phyloP scores from a whole-genome alignment of 2,888 invertebrate species.

The Ennomos fuscantarius region DNA sequence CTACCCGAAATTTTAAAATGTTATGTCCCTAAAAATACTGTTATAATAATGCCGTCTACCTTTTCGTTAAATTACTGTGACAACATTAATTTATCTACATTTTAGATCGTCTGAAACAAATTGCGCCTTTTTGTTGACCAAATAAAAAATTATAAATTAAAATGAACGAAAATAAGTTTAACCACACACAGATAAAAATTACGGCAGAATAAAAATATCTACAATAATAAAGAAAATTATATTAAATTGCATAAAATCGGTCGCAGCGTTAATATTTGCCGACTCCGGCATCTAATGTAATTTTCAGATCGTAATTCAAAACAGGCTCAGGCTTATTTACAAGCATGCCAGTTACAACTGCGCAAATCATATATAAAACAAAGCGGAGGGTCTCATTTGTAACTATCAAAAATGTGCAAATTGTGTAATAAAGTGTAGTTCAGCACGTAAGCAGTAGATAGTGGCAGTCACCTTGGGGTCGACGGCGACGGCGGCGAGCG shows the following conservation, averaged over 20 bases:
- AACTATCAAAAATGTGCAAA: constrained; percentile 47
- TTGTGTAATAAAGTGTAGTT: constrained; percentile 38
- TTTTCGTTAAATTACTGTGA: no score
- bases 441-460: constrained; percentile 5
- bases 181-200: background rate
- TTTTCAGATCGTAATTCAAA: constrained; percentile 14
- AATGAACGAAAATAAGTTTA: no score
- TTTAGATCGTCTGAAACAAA: no score
- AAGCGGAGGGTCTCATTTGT: constrained; percentile 15
- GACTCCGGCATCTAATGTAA: constrained; percentile 16
- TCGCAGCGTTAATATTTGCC: constrained; percentile 6
- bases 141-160: no score
- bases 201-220: constrained; percentile 5
- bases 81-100: no score
- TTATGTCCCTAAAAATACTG: no score
- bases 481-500: constrained; percentile 57
- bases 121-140: no score
- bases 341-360: constrained; percentile 25
- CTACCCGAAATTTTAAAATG: no score
- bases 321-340: constrained; percentile 25
- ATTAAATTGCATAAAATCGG: constrained; percentile 9
- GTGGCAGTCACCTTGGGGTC: constrained; percentile 69
- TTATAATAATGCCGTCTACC: no score
- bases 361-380: constrained; percentile 19
- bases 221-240: constrained; percentile 1